These are phyloP conservation scores for Eudasyphora cyanicolor DNA, from an alignment of 2,888 invertebrate species.

Conservation along the genomic window DNA sequence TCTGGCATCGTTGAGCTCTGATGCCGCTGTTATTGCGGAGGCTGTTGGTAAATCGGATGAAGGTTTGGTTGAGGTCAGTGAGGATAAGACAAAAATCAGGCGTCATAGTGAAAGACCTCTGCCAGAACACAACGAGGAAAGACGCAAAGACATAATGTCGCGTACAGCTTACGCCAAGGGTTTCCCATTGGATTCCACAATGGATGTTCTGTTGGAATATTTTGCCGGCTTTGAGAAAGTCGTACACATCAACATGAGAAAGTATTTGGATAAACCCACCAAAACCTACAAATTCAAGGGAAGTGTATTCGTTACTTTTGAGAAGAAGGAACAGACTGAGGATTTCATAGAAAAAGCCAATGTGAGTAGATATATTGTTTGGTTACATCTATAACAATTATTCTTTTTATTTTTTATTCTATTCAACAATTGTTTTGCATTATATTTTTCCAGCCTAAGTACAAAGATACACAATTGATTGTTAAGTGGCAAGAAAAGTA, in stretches of 20 bases:
- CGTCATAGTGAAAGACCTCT: constrained; percentile 85
- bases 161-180: constrained; percentile 94
- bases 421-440: no score
- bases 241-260: constrained; percentile 85
- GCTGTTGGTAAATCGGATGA: constrained; percentile 88
- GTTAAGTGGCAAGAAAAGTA: constrained; percentile 88
- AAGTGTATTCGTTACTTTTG: constrained; percentile 94
- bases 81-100: constrained; percentile 83
- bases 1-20: constrained; percentile 86
- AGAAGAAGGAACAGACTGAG: constrained; percentile 89
- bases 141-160: constrained; percentile 87
- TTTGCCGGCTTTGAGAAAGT: constrained; percentile 86
- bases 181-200: constrained; percentile 85
- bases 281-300: constrained; percentile 91
- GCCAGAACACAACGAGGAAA: constrained; percentile 92
- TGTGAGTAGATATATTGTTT: constrained; percentile 66
- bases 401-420: background rate
- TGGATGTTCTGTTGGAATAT: constrained; percentile 88
- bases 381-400: background rate
- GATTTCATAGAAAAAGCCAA: constrained; percentile 87
- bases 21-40: constrained; percentile 85
- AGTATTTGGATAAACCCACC: constrained; percentile 83
- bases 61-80: constrained; percentile 86
- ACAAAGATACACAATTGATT: constrained; percentile 84
- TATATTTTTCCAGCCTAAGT: constrained; percentile 82